Evolutionary conservation across 2,888 invertebrate species (phyloP), one percentile per base, ranked within the genome.

Genomic region (Lissonota sp.): DNA sequence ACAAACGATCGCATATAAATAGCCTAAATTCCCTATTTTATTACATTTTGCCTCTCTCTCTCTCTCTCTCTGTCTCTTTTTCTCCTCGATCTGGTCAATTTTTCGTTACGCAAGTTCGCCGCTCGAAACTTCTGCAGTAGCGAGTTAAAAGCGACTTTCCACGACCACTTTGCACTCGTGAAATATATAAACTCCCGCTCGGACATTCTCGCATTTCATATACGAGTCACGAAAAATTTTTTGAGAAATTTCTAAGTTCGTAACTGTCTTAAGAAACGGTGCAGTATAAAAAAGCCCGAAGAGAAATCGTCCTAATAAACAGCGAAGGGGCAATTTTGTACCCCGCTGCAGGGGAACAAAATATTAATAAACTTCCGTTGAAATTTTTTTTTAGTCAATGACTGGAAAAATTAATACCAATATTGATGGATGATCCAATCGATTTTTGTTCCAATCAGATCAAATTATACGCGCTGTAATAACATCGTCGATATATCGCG

Each of bases 41-140:
- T 26, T 26, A 3, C 26, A 26, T 26, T 26, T 26, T 26, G 26
- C 26, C 26, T 26, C 26, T 26, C 1, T 26, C 26, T 26, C 26
- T 26, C 1, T 26, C 3, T 26, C 26, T 26, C 26, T 26, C 26
- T 26, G 26, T 3, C n/a, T n/a, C n/a, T n/a, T n/a, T n/a, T n/a
- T n/a, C n/a, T n/a, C n/a, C n/a, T n/a, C n/a, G n/a, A n/a, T 6
- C 44, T 44, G 44, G 26, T 2, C 26, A 26, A 26, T 26, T 26
- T 44, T 10, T 44, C 44, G 53, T 73, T 73, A 64, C 73, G 73
- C 73, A 73, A 73, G 63, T 16, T 8, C n/a, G 37, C 26, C 26
- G 26, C 26, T 26, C 26, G 53, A 6, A 16, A 46, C 46, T 49
- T 8, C 8, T 6, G 53, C 53, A 26, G 51, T 10, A 16, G 37